Evolutionary conservation across 2,888 invertebrate species (phyloP).

Genomic region (Priocnemis perturbator): DNA sequence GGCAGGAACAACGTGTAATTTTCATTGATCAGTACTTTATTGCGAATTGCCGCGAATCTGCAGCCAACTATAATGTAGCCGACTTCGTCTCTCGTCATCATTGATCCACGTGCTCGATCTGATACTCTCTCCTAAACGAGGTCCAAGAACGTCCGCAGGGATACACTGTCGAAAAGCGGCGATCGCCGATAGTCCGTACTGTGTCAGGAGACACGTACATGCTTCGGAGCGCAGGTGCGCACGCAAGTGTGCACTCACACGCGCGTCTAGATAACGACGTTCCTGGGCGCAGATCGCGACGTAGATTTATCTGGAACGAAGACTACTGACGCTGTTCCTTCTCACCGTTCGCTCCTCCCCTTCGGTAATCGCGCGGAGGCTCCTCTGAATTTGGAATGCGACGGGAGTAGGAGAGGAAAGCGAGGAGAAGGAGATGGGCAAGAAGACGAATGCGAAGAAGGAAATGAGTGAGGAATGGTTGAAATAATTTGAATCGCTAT

Average conservation of each 20-base stretch:
- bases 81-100: no score
- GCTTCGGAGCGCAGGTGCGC: slow-evolving; percentile 10
- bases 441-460: slow-evolving; percentile 11
- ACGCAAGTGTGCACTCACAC: slow-evolving; percentile 3
- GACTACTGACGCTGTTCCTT: slow-evolving; percentile 45
- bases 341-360: slow-evolving; percentile 33
- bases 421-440: slow-evolving; percentile 7
- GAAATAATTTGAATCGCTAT: no score
- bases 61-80: no score
- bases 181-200: slow-evolving; percentile 9
- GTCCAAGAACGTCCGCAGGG: no score
- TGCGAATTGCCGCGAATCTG: no score
- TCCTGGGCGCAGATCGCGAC: slow-evolving; percentile 57
- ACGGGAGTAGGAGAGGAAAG: slow-evolving; percentile 11
- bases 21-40: no score
- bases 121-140: no score
- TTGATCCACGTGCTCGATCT: no score
- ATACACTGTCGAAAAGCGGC: not conserved
- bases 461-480: not conserved
- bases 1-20: no score
- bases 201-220: not conserved
- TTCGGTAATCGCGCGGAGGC: slow-evolving; percentile 35
- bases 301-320: slow-evolving; percentile 60
- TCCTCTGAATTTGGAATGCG: slow-evolving; percentile 49
- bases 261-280: slow-evolving; percentile 45